phyloP scores from a whole-genome alignment of 2,888 invertebrate species.

The Abrostola tripartita region DNA sequence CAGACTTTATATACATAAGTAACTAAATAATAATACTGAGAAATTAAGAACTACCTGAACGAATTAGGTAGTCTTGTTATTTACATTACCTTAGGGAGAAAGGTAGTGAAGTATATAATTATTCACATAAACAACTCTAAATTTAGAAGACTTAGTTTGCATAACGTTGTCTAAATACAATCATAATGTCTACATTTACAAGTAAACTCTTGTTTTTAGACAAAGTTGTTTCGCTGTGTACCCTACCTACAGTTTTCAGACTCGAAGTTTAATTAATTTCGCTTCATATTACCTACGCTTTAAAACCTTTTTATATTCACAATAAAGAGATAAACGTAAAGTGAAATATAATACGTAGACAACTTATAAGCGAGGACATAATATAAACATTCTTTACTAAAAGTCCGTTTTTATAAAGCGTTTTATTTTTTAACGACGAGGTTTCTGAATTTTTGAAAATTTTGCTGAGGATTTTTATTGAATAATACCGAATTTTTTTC shows the following conservation, averaged over 20 bases:
- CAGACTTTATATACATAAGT: too few species aligned
- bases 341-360: slow-evolving; percentile 22
- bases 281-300: slow-evolving; percentile 16
- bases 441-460: slow-evolving; percentile 17
- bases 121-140: background rate
- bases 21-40: too few species aligned
- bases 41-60: too few species aligned
- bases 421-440: slow-evolving; percentile 26
- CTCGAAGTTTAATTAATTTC: slow-evolving; percentile 40
- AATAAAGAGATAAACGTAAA: slow-evolving; percentile 29
- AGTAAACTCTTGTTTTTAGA: slow-evolving; percentile 17
- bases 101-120: too few species aligned
- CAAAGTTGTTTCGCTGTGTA: slow-evolving; percentile 26
- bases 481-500: slow-evolving; percentile 22
- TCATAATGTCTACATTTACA: slow-evolving; percentile 2
- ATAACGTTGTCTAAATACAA: background rate
- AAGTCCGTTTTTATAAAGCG: slow-evolving; percentile 29
- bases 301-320: slow-evolving; percentile 25
- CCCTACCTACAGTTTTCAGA: slow-evolving; percentile 25
- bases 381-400: slow-evolving; percentile 14
- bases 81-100: too few species aligned
- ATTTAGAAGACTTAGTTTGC: background rate
- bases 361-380: slow-evolving; percentile 15
- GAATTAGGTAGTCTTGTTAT: too few species aligned
- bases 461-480: slow-evolving; percentile 13